Evolutionary conservation across 1,140 invertebrate species (phyloP).

Genomic region (Cydia fagiglandana): DNA sequence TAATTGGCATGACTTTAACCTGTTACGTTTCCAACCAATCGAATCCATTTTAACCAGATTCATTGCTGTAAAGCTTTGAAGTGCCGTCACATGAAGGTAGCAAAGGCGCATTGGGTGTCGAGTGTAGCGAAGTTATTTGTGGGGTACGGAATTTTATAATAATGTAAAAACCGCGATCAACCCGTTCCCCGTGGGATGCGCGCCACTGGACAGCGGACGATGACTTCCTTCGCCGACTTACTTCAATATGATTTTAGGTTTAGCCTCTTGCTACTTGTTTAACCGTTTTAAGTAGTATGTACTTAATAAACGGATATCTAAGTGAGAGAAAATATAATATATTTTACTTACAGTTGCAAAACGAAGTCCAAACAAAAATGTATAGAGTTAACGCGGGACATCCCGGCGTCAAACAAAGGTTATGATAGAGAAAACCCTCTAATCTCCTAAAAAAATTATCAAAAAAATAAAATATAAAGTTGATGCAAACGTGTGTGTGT

Average conservation of each 20-base stretch:
- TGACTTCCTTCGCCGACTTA: conserved; percentile 48
- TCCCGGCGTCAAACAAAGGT: no score
- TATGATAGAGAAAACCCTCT: no score
- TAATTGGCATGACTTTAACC: conserved; percentile 9
- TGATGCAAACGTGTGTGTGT: no score
- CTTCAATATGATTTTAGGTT: neutral
- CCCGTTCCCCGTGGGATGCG: conserved; percentile 58
- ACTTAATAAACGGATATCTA: neutral
- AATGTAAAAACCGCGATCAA: conserved; percentile 70
- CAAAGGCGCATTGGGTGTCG: conserved; percentile 7
- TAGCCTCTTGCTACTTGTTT: neutral
- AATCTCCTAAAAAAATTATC: no score
- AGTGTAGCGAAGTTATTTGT: conserved; percentile 23
- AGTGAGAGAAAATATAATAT: no score
- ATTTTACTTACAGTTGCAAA: no score
- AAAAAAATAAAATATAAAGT: no score
- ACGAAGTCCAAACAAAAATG: no score
- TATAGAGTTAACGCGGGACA: no score
- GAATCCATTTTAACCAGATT: neutral
- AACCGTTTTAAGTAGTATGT: neutral
- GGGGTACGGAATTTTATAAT: conserved; percentile 68
- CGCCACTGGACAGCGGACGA: conserved; percentile 64
- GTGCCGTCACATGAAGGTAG: neutral
- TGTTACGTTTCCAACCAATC: neutral
- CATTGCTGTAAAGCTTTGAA: neutral